Percentiles rank a stretch among this genome's conserved stretches.
These are phyloP conservation scores for Coreoperca whiteheadi DNA, from an alignment of 2,113 vertebrate species.

Conservation along the genomic window DNA sequence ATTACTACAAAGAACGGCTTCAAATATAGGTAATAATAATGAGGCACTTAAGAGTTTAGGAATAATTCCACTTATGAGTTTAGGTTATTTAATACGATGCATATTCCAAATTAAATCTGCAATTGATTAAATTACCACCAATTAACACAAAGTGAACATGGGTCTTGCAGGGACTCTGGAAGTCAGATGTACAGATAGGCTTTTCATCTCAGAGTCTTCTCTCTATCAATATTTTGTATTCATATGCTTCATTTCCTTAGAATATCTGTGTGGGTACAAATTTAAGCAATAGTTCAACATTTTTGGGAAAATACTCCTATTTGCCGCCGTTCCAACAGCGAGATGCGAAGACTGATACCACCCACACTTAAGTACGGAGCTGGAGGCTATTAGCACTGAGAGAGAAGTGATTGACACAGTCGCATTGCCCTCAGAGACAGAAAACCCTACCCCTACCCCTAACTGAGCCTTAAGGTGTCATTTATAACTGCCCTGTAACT, in stretches of 20 bases:
- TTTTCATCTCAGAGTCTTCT: too few species aligned
- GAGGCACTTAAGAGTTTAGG: too few species aligned
- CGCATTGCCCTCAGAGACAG: background rate
- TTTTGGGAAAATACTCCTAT: background rate
- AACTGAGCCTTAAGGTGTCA: conserved; percentile 56
- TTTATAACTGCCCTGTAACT: conserved; percentile 48
- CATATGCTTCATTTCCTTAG: background rate
- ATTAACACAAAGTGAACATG: background rate
- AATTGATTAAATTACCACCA: background rate
- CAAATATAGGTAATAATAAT: background rate
- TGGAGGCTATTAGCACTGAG: conserved; percentile 7
- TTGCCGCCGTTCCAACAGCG: background rate
- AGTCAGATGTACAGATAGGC: background rate
- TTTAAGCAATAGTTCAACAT: background rate
- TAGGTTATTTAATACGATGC: background rate
- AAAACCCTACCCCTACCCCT: too few species aligned
- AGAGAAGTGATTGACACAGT: conserved; percentile 41
- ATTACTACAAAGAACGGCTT: background rate
- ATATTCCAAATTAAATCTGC: background rate
- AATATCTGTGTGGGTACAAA: background rate
- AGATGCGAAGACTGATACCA: background rate
- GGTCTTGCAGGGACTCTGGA: background rate
- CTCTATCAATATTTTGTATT: background rate
- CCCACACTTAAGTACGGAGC: too few species aligned
- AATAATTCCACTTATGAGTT: too few species aligned